Evolutionary conservation across 2,113 vertebrate species (phyloP), one percentile per base, ranked within the genome.

Genomic region (Epinephelus lanceolatus): DNA sequence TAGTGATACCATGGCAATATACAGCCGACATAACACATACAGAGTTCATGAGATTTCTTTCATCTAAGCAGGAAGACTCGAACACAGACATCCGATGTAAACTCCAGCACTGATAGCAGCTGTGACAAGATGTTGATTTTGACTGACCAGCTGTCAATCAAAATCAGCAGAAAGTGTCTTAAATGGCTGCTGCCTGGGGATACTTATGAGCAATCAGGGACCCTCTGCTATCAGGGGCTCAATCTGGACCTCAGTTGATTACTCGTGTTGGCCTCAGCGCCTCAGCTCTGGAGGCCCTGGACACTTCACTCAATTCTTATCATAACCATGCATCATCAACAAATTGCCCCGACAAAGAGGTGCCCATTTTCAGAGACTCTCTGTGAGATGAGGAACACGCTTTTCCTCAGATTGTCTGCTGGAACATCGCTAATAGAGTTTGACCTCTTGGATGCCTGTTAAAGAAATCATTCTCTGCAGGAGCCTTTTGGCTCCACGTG

Each of bases 141-240:
- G 86, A 89, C 80, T 88, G 81, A 84, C 51, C 82, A 40, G 63
- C 88, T 89, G 88, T 92, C 94, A 63, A 40, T 94, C 92, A 92
- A 91, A 94, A 93, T 92, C 91, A 93, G 63, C 61, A 37, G 59
- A 62, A 81, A 70, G 75, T 61, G 63, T 89, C 78, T 85, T 91
- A 78, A 90, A 88, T 6, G 85, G 59, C 27, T 3, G 71, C 66
- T 33, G 80, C 87, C 90, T 42, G 74, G 74, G 83, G 89, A 74
- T 86, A 82, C 88, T 87, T 86, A 87, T 53, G 85, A 92, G 92
- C 89, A 95, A 95, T 95, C 93, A 94, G 86, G 67, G 83, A 67
- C 71, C 69, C 80, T 71, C 75, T 76, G 68, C 55, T 95, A 95
- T 94, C 94, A 72, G 74, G 57, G 74, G 60, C 85, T 90, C 86